A percentile compares a stretch with the other conserved stretches of the same genome.
Evolutionary conservation across 2,888 invertebrate species (phyloP).

Genomic region (Drosophila rubida): DNA sequence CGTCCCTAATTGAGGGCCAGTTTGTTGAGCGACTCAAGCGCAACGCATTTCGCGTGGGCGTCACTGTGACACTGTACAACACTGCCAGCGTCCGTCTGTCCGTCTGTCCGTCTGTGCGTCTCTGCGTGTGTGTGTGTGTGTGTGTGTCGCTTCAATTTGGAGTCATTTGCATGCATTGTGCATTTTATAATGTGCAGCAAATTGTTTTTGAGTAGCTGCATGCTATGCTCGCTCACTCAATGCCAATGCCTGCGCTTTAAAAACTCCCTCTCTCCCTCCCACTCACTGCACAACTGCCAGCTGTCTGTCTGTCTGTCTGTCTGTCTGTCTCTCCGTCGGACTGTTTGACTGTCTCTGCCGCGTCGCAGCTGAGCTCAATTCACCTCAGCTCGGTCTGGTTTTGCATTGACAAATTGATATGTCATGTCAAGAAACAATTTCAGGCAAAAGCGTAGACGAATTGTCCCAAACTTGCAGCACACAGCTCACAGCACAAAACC

Average conservation of each 20-base stretch:
- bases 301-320: slow-evolving; percentile 28
- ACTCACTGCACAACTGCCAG: slow-evolving; percentile 16
- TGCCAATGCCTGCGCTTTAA: slow-evolving; percentile 38
- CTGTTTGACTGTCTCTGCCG: slow-evolving; percentile 19
- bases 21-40: slow-evolving; percentile 69
- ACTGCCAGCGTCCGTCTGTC: background rate
- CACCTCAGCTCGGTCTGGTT: slow-evolving; percentile 50
- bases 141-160: slow-evolving; percentile 75
- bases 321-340: slow-evolving; percentile 6
- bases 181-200: slow-evolving; percentile 77
- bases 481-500: slow-evolving; percentile 19
- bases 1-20: slow-evolving; percentile 70
- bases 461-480: slow-evolving; percentile 25
- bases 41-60: slow-evolving; percentile 45
- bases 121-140: slow-evolving; percentile 25
- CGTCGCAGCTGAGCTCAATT: slow-evolving; percentile 22
- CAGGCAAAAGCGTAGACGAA: slow-evolving; percentile 64
- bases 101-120: slow-evolving; percentile 5
- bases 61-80: background rate
- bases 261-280: background rate
- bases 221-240: slow-evolving; percentile 65
- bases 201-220: slow-evolving; percentile 79
- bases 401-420: slow-evolving; percentile 83
- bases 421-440: slow-evolving; percentile 85
- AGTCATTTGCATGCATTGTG: slow-evolving; percentile 79